These are phyloP conservation scores for Tipula confusa DNA, from an alignment of 2,888 invertebrate species.

Conservation along the genomic window DNA sequence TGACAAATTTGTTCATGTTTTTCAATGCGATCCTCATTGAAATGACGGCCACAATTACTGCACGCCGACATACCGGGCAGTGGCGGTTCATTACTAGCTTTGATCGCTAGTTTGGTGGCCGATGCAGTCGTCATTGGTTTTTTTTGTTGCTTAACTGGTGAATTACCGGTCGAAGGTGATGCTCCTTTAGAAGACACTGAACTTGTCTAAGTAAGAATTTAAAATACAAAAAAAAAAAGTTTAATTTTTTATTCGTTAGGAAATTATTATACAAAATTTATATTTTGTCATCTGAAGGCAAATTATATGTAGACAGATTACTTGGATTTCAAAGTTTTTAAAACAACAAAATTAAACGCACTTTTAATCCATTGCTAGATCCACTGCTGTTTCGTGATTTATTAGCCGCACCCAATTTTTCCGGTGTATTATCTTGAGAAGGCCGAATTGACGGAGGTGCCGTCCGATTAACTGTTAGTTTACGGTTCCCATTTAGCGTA, in stretches of 20 bases:
- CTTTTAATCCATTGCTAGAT: slow-evolving; percentile 39
- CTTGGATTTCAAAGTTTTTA: not conserved
- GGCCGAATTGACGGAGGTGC: not conserved
- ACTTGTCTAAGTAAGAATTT: not conserved
- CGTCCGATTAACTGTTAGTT: not conserved
- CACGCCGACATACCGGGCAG: slow-evolving; percentile 53
- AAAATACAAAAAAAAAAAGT: not conserved
- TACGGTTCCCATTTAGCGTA: slow-evolving; percentile 26
- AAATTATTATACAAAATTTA: not conserved
- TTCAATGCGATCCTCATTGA: slow-evolving; percentile 72
- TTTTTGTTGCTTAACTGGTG: slow-evolving; percentile 33
- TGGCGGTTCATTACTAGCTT: not conserved
- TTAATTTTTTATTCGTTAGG: not conserved
- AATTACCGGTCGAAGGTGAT: slow-evolving; percentile 33
- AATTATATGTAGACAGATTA: not conserved
- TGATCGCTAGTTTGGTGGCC: slow-evolving; percentile 32
- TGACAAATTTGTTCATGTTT: slow-evolving; percentile 84
- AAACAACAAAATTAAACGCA: not conserved
- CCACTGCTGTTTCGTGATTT: slow-evolving; percentile 13
- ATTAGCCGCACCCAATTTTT: slow-evolving; percentile 29
- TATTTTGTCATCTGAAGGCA: not conserved
- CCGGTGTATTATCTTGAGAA: not conserved
- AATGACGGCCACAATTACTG: slow-evolving; percentile 71
- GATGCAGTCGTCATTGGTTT: slow-evolving; percentile 20
- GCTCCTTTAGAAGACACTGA: slow-evolving; percentile 39